Percentiles rank a stretch among this genome's conserved stretches.
These are phyloP conservation scores for Drosophila aff. DNA, from an alignment of 1,140 invertebrate species.

Conservation along the genomic window DNA sequence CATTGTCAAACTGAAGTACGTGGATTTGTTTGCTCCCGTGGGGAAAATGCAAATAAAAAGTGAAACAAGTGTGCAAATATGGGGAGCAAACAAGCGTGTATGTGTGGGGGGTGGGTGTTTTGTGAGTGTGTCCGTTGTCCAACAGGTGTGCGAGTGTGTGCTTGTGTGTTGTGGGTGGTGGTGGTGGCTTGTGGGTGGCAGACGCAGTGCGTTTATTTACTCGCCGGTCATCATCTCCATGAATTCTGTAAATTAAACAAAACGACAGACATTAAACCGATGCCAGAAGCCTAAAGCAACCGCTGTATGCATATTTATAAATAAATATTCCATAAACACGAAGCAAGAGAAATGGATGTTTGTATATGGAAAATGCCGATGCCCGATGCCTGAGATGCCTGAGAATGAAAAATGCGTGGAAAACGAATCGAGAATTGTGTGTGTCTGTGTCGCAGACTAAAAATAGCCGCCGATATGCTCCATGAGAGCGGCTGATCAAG, in stretches of 20 bases:
- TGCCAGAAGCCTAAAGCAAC: slow-evolving; percentile 37
- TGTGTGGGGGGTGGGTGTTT: slow-evolving; percentile 26
- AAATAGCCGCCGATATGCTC: slow-evolving; percentile 75
- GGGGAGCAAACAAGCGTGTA: slow-evolving; percentile 63
- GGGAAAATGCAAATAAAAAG: slow-evolving; percentile 55
- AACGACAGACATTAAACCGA: slow-evolving; percentile 62
- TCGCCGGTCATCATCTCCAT: slow-evolving; percentile 85
- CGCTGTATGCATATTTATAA: slow-evolving; percentile 62
- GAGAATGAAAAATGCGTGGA: slow-evolving; percentile 37
- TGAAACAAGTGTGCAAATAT: slow-evolving; percentile 75
- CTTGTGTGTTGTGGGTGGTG: slow-evolving; percentile 24
- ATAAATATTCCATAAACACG: slow-evolving; percentile 59
- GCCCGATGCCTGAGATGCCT: not conserved
- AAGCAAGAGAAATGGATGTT: slow-evolving; percentile 29
- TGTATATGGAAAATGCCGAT: slow-evolving; percentile 18
- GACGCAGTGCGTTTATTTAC: slow-evolving; percentile 70
- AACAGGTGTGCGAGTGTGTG: slow-evolving; percentile 27
- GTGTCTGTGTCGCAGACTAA: slow-evolving; percentile 54
- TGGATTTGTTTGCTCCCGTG: slow-evolving; percentile 71
- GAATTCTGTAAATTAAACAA: slow-evolving; percentile 80
- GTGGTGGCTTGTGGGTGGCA: slow-evolving; percentile 38
- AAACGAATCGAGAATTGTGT: slow-evolving; percentile 18
- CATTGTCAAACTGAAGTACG: slow-evolving; percentile 61
- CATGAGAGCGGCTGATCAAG: slow-evolving; percentile 63
- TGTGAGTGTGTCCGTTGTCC: slow-evolving; percentile 13